These are phyloP conservation scores for Drosophila paulistorum DNA, from an alignment of 1,140 invertebrate species.

Conservation along the genomic window DNA sequence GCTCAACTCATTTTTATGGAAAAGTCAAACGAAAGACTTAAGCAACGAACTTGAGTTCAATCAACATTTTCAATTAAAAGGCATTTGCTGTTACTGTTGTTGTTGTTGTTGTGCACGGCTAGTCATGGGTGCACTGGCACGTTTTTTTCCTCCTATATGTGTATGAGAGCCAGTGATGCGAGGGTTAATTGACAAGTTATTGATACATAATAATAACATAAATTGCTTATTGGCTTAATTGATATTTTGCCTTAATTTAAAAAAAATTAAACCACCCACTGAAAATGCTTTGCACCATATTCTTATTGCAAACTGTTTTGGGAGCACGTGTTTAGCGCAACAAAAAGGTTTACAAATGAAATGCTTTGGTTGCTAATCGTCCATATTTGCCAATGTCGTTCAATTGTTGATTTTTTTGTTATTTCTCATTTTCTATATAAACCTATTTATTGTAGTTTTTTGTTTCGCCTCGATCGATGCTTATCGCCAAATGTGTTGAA, in stretches of 20 bases:
- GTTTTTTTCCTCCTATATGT: conserved; percentile 50
- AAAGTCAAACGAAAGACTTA: conserved; percentile 76
- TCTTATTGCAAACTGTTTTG: conserved; percentile 28
- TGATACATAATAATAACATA: neutral
- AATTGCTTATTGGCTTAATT: neutral
- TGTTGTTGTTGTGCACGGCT: conserved; percentile 40
- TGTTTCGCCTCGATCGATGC: conserved; percentile 51
- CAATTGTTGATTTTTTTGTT: conserved; percentile 31
- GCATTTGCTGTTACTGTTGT: conserved; percentile 49
- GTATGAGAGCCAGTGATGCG: conserved; percentile 36
- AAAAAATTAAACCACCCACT: conserved; percentile 18
- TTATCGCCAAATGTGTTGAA: conserved; percentile 78
- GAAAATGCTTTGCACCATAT: conserved; percentile 6
- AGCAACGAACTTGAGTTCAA: conserved; percentile 79
- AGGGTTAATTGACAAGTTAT: conserved; percentile 50
- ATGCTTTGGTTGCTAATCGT: conserved; percentile 63
- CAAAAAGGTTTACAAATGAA: conserved; percentile 22
- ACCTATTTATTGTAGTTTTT: conserved; percentile 14
- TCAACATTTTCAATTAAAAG: conserved; percentile 80
- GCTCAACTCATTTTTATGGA: conserved; percentile 28
- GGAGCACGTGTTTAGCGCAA: conserved; percentile 53
- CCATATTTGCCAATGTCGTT: conserved; percentile 79
- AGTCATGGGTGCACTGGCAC: conserved; percentile 73
- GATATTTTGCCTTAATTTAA: neutral
- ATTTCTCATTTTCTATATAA: conserved; percentile 6